Evolutionary conservation across 1,140 invertebrate species (phyloP), one percentile per base, ranked within the genome.

Genomic region (Neotoxoptera formosana): DNA sequence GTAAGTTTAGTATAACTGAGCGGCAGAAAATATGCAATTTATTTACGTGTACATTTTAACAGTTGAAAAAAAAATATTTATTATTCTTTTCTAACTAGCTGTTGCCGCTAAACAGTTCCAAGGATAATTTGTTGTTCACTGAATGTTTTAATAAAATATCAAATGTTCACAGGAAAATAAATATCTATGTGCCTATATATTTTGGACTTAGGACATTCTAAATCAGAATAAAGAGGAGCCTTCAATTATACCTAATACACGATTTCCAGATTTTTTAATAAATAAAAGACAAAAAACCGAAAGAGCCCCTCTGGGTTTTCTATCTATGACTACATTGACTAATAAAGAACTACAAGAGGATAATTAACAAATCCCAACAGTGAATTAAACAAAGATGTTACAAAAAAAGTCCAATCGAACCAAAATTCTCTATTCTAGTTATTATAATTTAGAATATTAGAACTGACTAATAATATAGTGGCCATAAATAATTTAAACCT

Each of bases 391-490:
- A 11, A 30, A 67, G 9, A 60, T 23, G 25, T 25, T 8, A 14
- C 30, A 25, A 67, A n/a, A 67, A 67, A 67, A 67, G 0, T 25
- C 0, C 60, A 67, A 30, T 14, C 11, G 30, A 67, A 67, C 11
- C 7, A n/a, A 67, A 67, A 67, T 67, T 67, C 11, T 1, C 4
- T 67, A 67, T 30, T 67, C 30, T 76, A 76, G 17, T 76, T 76
- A 17, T 76, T n/a, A 76, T 76, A 76, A 76, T 76, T 76, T 76
- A n/a, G 60, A 76, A 76, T 76, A 76, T n/a, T 76, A 76, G 60
- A 17, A n/a, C 30, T 6, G 1, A n/a, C 60, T 76, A 76, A 76
- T n/a, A 76, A n/a, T n/a, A 76, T 7, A 76, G 30, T 76, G 14
- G 14, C 14, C 14, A n/a, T 76, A 76, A 14, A n/a, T n/a, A n/a